phyloP scores from a whole-genome alignment of 2,888 invertebrate species.

The Gryllus longicercus region DNA sequence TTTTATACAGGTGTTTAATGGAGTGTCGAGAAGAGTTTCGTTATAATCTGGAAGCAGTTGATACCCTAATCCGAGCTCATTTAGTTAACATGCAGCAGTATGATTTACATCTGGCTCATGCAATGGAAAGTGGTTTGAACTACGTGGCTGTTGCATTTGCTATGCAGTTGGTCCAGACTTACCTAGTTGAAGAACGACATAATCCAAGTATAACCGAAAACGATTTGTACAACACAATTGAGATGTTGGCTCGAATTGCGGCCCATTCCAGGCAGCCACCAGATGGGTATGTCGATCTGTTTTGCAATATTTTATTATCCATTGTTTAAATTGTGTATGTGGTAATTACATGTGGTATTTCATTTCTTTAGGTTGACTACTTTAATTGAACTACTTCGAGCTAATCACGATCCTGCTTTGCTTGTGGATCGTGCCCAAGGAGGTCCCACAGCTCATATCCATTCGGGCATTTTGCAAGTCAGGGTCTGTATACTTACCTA shows the following conservation, averaged over 20 bases:
- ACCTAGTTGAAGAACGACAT: conserved; percentile 79
- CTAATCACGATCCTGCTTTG: conserved; percentile 67
- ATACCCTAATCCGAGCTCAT: conserved; percentile 78
- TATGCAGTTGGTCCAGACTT: conserved; percentile 85
- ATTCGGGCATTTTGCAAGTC: conserved; percentile 85
- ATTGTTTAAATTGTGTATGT: background rate
- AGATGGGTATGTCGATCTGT: conserved; percentile 60
- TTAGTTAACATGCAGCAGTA: conserved; percentile 79
- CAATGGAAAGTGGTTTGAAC: conserved; percentile 82
- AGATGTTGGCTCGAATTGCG: conserved; percentile 73
- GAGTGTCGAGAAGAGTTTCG: conserved; percentile 86
- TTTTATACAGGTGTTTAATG: conserved; percentile 53
- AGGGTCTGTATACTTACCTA: conserved; percentile 47
- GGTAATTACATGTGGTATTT: background rate
- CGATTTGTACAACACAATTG: conserved; percentile 84
- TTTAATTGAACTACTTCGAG: conserved; percentile 76
- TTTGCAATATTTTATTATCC: background rate
- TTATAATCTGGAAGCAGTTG: conserved; percentile 89
- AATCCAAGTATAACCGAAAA: conserved; percentile 73
- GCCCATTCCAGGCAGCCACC: conserved; percentile 73
- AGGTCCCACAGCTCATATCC: conserved; percentile 84
- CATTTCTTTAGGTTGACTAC: conserved; percentile 56
- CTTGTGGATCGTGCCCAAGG: conserved; percentile 73
- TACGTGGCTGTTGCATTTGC: conserved; percentile 80
- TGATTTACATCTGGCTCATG: conserved; percentile 76